These are phyloP conservation scores for Diceros bicornis DNA, from an alignment of 2,797 vertebrate genomes.

Conservation along the genomic window DNA sequence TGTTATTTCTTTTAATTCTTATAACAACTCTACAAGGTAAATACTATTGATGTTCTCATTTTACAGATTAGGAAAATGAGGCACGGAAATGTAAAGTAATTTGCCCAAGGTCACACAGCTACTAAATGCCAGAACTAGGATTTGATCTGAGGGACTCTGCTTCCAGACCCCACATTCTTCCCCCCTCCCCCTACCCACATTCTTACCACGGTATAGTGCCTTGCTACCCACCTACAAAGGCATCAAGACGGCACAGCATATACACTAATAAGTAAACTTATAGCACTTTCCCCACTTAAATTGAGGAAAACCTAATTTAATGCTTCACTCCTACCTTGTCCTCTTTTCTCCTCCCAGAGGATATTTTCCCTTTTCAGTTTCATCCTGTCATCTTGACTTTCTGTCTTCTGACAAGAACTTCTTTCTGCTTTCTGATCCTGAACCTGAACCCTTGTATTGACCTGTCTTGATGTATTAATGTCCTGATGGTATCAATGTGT, in stretches of 20 bases:
- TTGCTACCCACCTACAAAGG: neutral
- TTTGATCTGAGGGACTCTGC: neutral
- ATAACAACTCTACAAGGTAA: neutral
- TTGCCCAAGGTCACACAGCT: neutral
- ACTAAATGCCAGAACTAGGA: slow-evolving; percentile 18
- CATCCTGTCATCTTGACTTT: neutral
- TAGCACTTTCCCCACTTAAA: neutral
- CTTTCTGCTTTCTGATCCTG: slow-evolving; percentile 39
- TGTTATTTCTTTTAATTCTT: slow-evolving; percentile 37
- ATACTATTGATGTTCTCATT: neutral
- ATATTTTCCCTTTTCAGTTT: slow-evolving; percentile 10
- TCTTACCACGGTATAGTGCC: neutral
- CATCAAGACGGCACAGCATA: neutral
- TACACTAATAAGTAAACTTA: neutral
- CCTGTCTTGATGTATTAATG: neutral
- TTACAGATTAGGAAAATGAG: slow-evolving; percentile 52
- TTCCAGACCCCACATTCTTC: neutral
- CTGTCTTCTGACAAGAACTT: slow-evolving; percentile 44
- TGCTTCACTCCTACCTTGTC: neutral
- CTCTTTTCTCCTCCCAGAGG: neutral
- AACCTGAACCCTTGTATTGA: slow-evolving; percentile 46
- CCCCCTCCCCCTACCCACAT: neutral
- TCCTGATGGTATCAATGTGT: neutral
- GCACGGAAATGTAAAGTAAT: slow-evolving; percentile 20
- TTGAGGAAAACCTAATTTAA: slow-evolving; percentile 32